A percentile compares a stretch with the other conserved stretches of the same genome.
Conservation (phyloP, 2,797 vertebrate genomes). For the Silurus aristotelis region DNA sequence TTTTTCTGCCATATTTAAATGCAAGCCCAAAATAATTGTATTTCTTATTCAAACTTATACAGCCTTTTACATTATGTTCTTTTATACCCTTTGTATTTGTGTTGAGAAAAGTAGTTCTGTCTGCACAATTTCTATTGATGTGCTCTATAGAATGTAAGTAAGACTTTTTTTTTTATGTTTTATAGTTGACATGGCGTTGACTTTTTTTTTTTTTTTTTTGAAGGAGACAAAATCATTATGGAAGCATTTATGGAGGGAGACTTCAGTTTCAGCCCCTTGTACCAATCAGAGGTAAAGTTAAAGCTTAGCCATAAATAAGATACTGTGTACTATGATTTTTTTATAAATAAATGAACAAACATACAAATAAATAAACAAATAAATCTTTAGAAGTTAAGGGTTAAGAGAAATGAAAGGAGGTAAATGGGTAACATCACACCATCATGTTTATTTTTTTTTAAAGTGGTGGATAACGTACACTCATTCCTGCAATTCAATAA, state of each 20-base stretch:
- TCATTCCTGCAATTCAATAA: too few species aligned
- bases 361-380: too few species aligned
- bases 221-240: neutral
- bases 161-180: neutral
- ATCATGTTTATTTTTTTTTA: neutral
- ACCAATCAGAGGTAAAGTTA: neutral
- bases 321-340: neutral
- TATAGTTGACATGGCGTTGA: too few species aligned
- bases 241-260: neutral
- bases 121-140: neutral
- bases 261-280: neutral
- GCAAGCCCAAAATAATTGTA: neutral
- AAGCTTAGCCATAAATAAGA: neutral
- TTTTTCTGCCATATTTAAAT: neutral
- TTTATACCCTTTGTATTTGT: neutral
- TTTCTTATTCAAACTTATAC: neutral
- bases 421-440: neutral
- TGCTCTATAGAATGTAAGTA: neutral
- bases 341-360: too few species aligned
- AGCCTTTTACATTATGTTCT: neutral
- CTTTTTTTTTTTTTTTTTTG: neutral
- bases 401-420: neutral
- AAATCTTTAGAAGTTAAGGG: too few species aligned
- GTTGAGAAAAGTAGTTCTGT: neutral
- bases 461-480: too few species aligned